A percentile compares a stretch with the other conserved stretches of the same genome.
These are phyloP conservation scores for Lampris megalopsis DNA, from an alignment of 2,113 vertebrate genomes.

Conservation along the genomic window DNA sequence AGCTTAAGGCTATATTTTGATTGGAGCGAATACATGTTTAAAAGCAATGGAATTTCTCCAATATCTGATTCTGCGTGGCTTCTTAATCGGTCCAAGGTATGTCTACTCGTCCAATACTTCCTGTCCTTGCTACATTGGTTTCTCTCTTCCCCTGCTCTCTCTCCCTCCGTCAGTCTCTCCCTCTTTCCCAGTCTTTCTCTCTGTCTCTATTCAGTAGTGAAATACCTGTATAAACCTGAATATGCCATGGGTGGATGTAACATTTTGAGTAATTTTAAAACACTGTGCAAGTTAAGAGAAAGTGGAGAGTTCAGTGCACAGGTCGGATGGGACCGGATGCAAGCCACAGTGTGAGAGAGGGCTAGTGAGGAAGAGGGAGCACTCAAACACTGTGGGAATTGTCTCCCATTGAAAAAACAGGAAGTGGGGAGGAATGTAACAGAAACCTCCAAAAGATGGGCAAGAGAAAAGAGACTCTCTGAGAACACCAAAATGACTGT, in stretches of 20 bases:
- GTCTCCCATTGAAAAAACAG: conserved; percentile 74
- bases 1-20: no score
- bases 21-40: no score
- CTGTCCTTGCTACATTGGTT: not conserved
- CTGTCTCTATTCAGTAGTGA: conserved; percentile 16
- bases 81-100: no score
- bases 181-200: conserved; percentile 13
- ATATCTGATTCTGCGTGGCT: no score
- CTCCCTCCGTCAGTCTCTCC: not conserved
- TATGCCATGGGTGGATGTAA: not conserved
- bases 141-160: conserved; percentile 2
- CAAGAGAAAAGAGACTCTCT: conserved; percentile 54
- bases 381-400: conserved; percentile 76
- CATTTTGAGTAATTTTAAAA: not conserved
- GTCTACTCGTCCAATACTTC: no score
- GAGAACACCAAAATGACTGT: conserved; percentile 60
- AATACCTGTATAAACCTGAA: not conserved
- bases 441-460: conserved; percentile 67
- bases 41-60: no score
- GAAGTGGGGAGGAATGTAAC: conserved; percentile 72
- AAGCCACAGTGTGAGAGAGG: conserved; percentile 35
- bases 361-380: conserved; percentile 39
- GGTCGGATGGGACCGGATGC: conserved; percentile 31
- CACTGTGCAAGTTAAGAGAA: conserved; percentile 9
- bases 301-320: conserved; percentile 23